A percentile compares a stretch with the other conserved stretches of the same genome.
Evolutionary conservation across 2,797 vertebrate species (phyloP).

Genomic region (Ptychadena robeensis): DNA sequence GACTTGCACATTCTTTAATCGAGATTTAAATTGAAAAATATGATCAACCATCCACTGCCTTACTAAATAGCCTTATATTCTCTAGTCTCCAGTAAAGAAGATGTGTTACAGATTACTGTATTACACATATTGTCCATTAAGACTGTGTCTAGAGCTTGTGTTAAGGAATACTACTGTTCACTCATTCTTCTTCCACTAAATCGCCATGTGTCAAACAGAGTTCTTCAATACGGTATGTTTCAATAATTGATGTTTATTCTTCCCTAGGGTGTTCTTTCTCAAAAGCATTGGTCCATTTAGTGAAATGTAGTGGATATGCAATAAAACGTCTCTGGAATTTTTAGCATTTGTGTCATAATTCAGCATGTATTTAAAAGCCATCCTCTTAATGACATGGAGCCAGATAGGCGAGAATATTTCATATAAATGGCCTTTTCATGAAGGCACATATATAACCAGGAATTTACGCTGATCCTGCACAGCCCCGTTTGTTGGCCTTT

Average conservation of each 20-base stretch:
- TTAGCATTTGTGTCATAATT: constrained; percentile 58
- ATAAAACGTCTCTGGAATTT: constrained; percentile 52
- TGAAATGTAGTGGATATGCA: constrained; percentile 58
- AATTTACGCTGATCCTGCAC: constrained; percentile 42
- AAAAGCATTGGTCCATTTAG: constrained; percentile 59
- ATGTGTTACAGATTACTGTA: constrained; percentile 5
- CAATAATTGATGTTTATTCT: constrained; percentile 59
- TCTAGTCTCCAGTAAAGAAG: constrained; percentile 12
- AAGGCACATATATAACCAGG: constrained; percentile 50
- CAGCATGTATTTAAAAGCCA: constrained; percentile 58
- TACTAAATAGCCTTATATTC: not conserved
- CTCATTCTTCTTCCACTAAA: constrained; percentile 33
- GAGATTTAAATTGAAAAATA: not conserved
- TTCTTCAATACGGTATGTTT: constrained; percentile 34
- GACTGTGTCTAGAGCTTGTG: constrained; percentile 1
- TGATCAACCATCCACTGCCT: not conserved
- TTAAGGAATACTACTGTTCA: constrained; percentile 20
- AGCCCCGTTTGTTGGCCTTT: constrained; percentile 32
- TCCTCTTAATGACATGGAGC: constrained; percentile 41
- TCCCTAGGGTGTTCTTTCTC: constrained; percentile 55
- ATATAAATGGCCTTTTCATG: constrained; percentile 48
- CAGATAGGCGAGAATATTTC: constrained; percentile 55
- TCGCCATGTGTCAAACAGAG: constrained; percentile 42
- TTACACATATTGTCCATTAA: constrained; percentile 10
- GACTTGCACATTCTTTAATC: no score